A percentile compares a stretch with the other conserved stretches of the same genome.
These are phyloP conservation scores for Sinodicranocentrus sp. DNA, from an alignment of 2,888 invertebrate genomes.

Conservation along the genomic window DNA sequence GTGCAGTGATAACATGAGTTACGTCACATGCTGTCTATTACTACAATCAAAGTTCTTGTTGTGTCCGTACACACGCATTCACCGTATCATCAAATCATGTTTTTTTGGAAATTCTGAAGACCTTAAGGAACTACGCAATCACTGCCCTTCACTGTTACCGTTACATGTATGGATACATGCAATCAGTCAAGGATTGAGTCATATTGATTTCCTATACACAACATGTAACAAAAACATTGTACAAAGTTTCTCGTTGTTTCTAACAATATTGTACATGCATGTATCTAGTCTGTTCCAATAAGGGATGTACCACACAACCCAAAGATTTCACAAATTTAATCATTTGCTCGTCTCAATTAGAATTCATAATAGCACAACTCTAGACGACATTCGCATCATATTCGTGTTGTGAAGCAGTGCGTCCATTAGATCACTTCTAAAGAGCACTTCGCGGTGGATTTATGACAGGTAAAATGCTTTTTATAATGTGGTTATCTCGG, in stretches of 20 bases:
- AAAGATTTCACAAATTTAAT: conserved; percentile 44
- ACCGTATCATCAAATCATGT: too few species aligned
- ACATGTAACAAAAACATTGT: conserved; percentile 17
- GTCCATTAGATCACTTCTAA: too few species aligned
- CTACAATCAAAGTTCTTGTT: conserved; percentile 16
- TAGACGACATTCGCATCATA: background rate
- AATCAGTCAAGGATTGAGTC: conserved; percentile 24
- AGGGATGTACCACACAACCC: conserved; percentile 33
- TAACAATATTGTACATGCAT: too few species aligned
- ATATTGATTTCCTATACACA: conserved; percentile 24
- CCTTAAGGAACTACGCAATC: conserved; percentile 52
- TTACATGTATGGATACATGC: conserved; percentile 18
- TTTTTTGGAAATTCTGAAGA: conserved; percentile 44
- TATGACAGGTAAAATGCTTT: too few species aligned
- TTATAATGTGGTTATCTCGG: too few species aligned
- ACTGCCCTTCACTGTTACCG: conserved; percentile 49
- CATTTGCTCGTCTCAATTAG: conserved; percentile 34
- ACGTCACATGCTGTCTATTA: background rate
- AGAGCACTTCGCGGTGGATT: background rate
- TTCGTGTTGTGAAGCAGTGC: background rate
- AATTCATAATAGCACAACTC: conserved; percentile 25
- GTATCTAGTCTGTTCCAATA: conserved; percentile 16
- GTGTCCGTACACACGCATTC: too few species aligned
- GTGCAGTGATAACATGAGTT: too few species aligned
- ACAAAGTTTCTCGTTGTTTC: too few species aligned